These are phyloP conservation scores for Orthosia incerta DNA, from an alignment of 2,888 invertebrate genomes.

Conservation along the genomic window DNA sequence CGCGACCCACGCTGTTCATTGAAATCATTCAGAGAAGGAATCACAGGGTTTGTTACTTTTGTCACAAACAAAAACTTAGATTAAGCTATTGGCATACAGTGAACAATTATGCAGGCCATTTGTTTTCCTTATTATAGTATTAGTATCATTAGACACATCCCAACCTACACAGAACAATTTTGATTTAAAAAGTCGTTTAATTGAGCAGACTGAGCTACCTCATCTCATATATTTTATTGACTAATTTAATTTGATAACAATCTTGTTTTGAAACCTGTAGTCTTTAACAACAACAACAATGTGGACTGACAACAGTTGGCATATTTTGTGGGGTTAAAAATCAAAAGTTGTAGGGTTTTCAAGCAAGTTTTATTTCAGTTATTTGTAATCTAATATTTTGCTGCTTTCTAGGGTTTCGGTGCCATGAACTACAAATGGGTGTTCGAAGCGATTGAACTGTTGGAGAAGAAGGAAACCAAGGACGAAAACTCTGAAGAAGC, in stretches of 20 bases:
- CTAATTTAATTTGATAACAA: neutral
- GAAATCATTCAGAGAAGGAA: slow-evolving; percentile 98
- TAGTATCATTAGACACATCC: neutral
- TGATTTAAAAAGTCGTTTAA: neutral
- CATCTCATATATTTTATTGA: neutral
- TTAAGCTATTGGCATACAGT: neutral
- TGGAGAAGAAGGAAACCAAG: slow-evolving; percentile 65
- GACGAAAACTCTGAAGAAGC: slow-evolving; percentile 29
- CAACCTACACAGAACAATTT: neutral
- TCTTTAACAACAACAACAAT: too few species aligned
- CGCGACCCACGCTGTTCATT: slow-evolving; percentile 98
- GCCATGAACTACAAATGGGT: slow-evolving; percentile 99
- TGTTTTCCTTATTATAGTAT: neutral
- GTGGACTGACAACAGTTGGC: too few species aligned
- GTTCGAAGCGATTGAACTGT: slow-evolving; percentile 97
- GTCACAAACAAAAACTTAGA: neutral
- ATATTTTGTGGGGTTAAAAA: neutral
- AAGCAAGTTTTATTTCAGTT: neutral
- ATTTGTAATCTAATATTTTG: neutral
- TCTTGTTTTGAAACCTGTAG: too few species aligned
- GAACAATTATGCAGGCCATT: neutral
- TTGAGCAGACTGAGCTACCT: neutral
- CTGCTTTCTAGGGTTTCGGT: slow-evolving; percentile 96
- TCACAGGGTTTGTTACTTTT: slow-evolving; percentile 93
- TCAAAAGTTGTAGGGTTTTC: neutral